A percentile compares a stretch with the other conserved stretches of the same genome.
These are phyloP conservation scores for Leguminivora glycinivorella DNA, from an alignment of 1,140 invertebrate genomes.

Conservation along the genomic window DNA sequence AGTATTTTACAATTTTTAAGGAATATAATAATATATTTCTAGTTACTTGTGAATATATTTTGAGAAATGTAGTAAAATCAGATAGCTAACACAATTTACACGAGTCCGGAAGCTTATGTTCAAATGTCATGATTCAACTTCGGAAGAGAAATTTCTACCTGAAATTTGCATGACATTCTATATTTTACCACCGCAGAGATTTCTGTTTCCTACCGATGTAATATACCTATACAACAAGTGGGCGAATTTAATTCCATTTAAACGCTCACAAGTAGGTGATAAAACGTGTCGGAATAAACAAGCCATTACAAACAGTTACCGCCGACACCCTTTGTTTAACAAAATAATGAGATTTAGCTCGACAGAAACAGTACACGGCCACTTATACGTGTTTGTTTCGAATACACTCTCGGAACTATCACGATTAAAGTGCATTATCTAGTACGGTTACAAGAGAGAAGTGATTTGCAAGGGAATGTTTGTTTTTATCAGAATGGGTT, in stretches of 20 bases:
- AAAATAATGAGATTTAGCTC: conserved; percentile 32
- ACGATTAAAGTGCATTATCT: conserved; percentile 52
- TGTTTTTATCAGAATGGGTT: conserved; percentile 55
- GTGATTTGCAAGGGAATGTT: conserved; percentile 52
- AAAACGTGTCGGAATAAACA: conserved; percentile 26
- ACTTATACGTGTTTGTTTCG: conserved; percentile 10
- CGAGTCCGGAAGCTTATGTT: conserved; percentile 22
- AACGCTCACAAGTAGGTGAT: background rate
- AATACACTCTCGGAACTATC: conserved; percentile 34
- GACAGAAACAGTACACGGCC: conserved; percentile 15
- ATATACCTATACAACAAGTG: background rate
- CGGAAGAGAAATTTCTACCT: background rate
- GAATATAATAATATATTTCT: background rate
- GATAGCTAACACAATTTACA: conserved; percentile 14
- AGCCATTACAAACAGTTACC: conserved; percentile 20
- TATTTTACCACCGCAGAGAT: background rate
- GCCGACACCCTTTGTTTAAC: conserved; percentile 30
- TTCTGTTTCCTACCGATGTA: background rate
- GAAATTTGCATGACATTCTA: background rate
- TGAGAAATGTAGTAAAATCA: background rate
- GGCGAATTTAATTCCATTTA: background rate
- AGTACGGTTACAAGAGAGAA: conserved; percentile 46
- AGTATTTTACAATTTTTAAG: too few relatives aligned
- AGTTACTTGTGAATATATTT: background rate
- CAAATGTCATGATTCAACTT: conserved; percentile 18